phyloP scores from a whole-genome alignment of 2,797 vertebrate genomes.

The Fringilla coelebs region DNA sequence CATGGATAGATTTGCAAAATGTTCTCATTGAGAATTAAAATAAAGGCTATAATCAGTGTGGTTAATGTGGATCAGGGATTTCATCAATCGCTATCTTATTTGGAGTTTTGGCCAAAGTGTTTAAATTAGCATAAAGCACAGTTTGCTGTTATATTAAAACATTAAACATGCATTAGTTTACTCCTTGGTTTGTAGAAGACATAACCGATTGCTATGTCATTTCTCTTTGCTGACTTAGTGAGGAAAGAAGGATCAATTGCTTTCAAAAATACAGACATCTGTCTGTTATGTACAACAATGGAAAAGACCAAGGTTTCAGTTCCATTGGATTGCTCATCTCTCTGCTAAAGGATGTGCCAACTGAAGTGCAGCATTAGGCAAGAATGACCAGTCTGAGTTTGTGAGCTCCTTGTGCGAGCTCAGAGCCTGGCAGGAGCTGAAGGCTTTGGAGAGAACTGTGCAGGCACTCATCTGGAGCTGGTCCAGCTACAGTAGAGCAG shows the following conservation, averaged over 20 bases:
- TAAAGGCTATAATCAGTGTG: background rate
- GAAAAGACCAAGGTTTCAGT: background rate
- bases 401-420: background rate
- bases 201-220: accelerated
- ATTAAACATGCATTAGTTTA: background rate
- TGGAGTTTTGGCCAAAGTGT: background rate
- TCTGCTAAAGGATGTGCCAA: background rate
- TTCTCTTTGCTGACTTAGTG: background rate
- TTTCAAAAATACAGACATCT: background rate
- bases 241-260: background rate
- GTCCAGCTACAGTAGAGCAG: background rate
- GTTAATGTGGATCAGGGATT: background rate
- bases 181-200: background rate
- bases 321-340: background rate
- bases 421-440: background rate
- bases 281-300: background rate
- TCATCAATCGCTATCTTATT: background rate
- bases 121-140: background rate
- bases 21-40: background rate
- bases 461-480: background rate
- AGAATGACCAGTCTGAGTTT: background rate
- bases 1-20: background rate
- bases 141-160: background rate
- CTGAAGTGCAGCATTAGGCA: background rate
- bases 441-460: background rate